Evolutionary conservation across 1,140 invertebrate species (phyloP).

Genomic region (Drosophila rhopaloa): DNA sequence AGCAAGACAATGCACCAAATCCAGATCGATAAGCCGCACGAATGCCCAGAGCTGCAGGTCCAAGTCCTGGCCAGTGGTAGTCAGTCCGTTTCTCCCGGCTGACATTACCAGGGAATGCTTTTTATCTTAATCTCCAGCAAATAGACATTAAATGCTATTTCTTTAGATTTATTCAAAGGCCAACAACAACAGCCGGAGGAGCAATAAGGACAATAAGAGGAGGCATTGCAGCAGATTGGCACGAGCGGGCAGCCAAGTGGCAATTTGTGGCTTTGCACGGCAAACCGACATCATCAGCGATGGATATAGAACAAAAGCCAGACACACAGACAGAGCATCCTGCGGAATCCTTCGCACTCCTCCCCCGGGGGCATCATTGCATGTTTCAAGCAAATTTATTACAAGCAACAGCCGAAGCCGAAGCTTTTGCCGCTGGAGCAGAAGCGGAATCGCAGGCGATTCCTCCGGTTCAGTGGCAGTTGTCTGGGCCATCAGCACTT

Average conservation of each 20-base stretch:
- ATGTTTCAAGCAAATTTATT: conserved; percentile 83
- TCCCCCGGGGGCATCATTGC: conserved; percentile 72
- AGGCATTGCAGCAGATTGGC: conserved; percentile 76
- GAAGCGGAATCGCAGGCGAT: conserved; percentile 12
- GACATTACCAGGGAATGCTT: conserved; percentile 62
- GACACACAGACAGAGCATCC: conserved; percentile 31
- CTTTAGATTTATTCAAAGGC: conserved; percentile 78
- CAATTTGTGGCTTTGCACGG: conserved; percentile 82
- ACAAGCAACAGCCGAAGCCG: conserved; percentile 71
- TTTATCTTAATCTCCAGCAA: conserved; percentile 82
- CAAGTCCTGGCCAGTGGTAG: conserved; percentile 9
- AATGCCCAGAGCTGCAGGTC: conserved; percentile 44
- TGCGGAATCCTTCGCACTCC: conserved; percentile 65
- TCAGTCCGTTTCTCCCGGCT: conserved; percentile 12
- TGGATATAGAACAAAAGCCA: conserved; percentile 79
- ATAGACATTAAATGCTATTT: conserved; percentile 84
- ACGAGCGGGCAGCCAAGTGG: conserved; percentile 81
- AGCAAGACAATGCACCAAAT: conserved; percentile 59
- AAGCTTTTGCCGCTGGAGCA: conserved; percentile 11
- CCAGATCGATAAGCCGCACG: conserved; percentile 78
- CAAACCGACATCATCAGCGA: conserved; percentile 81
- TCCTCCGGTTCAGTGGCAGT: conserved; percentile 51
- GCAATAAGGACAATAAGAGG: conserved; percentile 34
- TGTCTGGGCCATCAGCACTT: conserved; percentile 80
- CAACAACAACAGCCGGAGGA: conserved; percentile 40